Evolutionary conservation across 2,888 invertebrate genomes (phyloP), one percentile per base, ranked within the genome.

Genomic region (Polia nebulosa): DNA sequence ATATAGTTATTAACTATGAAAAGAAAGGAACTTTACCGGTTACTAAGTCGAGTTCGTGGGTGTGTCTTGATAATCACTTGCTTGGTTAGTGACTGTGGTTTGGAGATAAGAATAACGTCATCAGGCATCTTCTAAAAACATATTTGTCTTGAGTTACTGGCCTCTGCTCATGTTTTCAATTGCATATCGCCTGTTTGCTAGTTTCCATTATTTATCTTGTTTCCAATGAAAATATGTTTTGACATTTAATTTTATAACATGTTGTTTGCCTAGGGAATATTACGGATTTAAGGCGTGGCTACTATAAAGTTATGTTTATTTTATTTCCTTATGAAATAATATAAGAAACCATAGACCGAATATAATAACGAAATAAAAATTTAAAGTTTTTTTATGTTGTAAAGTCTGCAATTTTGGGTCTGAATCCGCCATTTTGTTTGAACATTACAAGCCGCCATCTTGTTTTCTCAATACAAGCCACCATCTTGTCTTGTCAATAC

Each of bases 191-290:
- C 71, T 80, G 85, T 85, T 88, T 86, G 87, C 90, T 91, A 87
- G 93, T 94, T 95, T 93, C 93, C 94, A 93, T 88, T 91, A 88
- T 89, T 94, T 95, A 94, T 95, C 95, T 92, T 91, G 91, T 94
- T 83, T 90, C 92, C 91, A 92, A 91, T 93, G 93, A 92, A 93
- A 93, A 93, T 92, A 92, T 92, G 91, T 92, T 92, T 90, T 93
- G 91, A 91, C 88, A 91, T 88, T 85, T 85, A 83, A 86, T 86
- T 85, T 88, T 88, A 89, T 88, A 90, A 91, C 86, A 90, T 87
- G 86, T 89, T 91, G 90, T 91, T 92, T 91, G 87, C 90, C 84
- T 72, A 65, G 57, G 78, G 75, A 79, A 76, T 83, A 81, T 73
- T 80, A 75, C 64, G 27, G 59, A 57, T 61, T 69, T 74, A 58